Evolutionary conservation across 2,797 vertebrate species (phyloP), one percentile per base, ranked within the genome.

Genomic region (Pempheris klunzingeri): DNA sequence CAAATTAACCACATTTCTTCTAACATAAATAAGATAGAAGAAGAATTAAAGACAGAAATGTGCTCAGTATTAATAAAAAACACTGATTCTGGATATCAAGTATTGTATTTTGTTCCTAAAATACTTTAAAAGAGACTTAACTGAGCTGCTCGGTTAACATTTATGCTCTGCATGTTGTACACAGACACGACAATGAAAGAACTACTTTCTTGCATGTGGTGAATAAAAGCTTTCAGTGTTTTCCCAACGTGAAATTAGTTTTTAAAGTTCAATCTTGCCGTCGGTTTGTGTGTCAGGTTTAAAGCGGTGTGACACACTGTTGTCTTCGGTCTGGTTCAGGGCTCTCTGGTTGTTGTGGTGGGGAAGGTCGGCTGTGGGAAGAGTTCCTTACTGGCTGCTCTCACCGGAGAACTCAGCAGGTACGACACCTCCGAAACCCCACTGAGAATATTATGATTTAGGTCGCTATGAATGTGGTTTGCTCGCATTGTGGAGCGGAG

Each of bases 361-460:
- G 98, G 98, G 15, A 98, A 97, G 78, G 98, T 99, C 0, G 98
- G 98, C 80, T 97, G 96, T 83, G 98, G 98, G 39, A 99, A 99
- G 92, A 99, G 96, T 53, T 97, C 97, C 7, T 87, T 99, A 39
- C 89, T 99, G 84, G 95, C 97, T 5, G 97, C 97, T 24, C 92
- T 99, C 47, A 93, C 96, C 3, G 98, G 97, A 90, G 98, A 99
- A 68, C 96, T 99, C 53, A 94, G 87, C 93, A 97, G 97, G 98
- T 99, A 95, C 65, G 28, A 10, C 2, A 0, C 32, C 52, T 61
- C 39, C 17, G 22, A 63, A 36, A 13, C 7, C 34, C 41, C 6
- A 36, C 26, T 70, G 7, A 4, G 34, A 22, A 38, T 30, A 50
- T 54, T 57, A 7, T 5, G 26, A 24, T 7, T 7, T 24, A 60